phyloP scores from a whole-genome alignment of 1,140 invertebrate genomes.

The Elymnias hypermnestra region DNA sequence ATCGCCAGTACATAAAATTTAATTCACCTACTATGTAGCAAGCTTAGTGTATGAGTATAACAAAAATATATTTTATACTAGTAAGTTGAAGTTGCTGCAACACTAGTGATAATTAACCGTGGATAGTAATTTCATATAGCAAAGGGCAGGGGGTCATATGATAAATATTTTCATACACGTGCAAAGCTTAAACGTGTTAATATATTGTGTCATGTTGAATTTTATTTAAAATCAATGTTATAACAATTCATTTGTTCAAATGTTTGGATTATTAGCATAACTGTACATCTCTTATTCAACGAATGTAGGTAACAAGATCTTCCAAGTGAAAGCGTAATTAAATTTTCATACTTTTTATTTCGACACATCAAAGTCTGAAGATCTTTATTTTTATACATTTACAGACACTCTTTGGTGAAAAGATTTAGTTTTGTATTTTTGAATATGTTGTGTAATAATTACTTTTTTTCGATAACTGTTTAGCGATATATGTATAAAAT shows the following conservation, averaged over 20 bases:
- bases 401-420: too few relatives aligned
- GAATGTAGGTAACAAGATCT: too few relatives aligned
- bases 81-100: slow-evolving; percentile 23
- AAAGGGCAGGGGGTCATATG: slow-evolving; percentile 23
- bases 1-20: slow-evolving; percentile 19
- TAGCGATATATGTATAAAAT: too few relatives aligned
- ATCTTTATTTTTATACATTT: too few relatives aligned
- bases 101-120: slow-evolving; percentile 15
- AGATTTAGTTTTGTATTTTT: too few relatives aligned
- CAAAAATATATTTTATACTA: slow-evolving; percentile 22
- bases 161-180: slow-evolving; percentile 21
- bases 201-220: slow-evolving; percentile 5
- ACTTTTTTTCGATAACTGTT: too few relatives aligned
- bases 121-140: slow-evolving; percentile 23
- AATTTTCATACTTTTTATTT: too few relatives aligned
- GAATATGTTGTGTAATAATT: too few relatives aligned
- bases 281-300: too few relatives aligned
- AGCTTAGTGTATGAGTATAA: slow-evolving; percentile 10
- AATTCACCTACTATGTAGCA: slow-evolving; percentile 17
- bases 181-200: background rate
- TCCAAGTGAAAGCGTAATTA: too few relatives aligned
- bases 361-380: too few relatives aligned
- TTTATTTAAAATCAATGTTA: background rate
- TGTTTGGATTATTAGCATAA: background rate
- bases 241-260: too few relatives aligned